These are phyloP conservation scores for Psophia crepitans DNA, from an alignment of 2,113 vertebrate species.

Conservation along the genomic window DNA sequence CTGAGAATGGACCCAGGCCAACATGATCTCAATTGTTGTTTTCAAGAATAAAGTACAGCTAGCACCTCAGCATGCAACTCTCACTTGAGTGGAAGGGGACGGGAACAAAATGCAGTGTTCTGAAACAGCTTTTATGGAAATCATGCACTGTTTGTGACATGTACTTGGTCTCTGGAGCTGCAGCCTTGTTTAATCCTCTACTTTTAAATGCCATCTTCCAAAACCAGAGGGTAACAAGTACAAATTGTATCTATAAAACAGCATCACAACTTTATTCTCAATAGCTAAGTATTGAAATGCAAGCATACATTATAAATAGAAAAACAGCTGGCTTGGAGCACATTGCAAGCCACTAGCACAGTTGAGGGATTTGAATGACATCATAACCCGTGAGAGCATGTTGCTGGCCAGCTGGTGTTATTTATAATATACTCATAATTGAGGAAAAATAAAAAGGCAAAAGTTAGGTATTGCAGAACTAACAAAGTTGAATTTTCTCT, in stretches of 20 bases:
- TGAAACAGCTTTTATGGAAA: conserved; percentile 9
- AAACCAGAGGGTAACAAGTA: conserved; percentile 43
- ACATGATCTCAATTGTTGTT: conserved; percentile 1
- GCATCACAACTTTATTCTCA: conserved; percentile 56
- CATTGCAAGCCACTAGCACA: conserved; percentile 70
- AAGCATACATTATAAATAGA: conserved; percentile 78
- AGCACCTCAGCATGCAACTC: not conserved
- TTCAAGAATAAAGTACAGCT: conserved; percentile 1
- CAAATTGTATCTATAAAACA: conserved; percentile 40
- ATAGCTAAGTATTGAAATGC: conserved; percentile 60
- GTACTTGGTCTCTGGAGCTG: conserved; percentile 13
- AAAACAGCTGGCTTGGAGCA: conserved; percentile 78
- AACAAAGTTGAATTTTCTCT: not conserved
- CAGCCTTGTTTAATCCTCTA: conserved; percentile 1
- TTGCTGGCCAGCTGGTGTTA: conserved; percentile 77
- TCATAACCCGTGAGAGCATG: conserved; percentile 78
- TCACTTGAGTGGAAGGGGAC: not conserved
- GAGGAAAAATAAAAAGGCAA: conserved; percentile 56
- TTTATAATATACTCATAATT: conserved; percentile 75
- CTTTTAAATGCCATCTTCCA: conserved; percentile 32
- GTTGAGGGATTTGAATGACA: conserved; percentile 78
- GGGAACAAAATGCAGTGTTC: not conserved
- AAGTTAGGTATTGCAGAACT: conserved; percentile 50
- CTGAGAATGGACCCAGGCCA: not conserved
- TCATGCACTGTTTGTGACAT: not conserved